These are phyloP conservation scores for Euwallacea fornicatus DNA, from an alignment of 1,140 invertebrate genomes.

Conservation along the genomic window DNA sequence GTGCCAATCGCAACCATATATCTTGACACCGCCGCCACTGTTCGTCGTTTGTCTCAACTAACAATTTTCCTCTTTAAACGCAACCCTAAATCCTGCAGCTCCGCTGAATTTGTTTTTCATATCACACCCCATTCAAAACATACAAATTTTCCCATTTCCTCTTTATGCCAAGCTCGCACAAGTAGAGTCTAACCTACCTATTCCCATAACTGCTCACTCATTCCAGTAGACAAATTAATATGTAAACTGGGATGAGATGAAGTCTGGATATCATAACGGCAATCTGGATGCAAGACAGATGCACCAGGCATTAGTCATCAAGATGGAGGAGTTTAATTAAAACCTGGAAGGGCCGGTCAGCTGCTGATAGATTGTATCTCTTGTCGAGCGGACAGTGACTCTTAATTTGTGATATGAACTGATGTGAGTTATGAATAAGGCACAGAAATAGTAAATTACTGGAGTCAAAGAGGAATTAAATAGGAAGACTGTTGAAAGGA, in stretches of 20 bases:
- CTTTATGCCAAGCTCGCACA: no score
- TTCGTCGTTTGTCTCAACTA: no score
- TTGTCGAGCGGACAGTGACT: conserved; percentile 9
- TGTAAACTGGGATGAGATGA: conserved; percentile 11
- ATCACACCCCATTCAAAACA: no score
- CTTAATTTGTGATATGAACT: neutral
- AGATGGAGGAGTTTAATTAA: conserved; percentile 20
- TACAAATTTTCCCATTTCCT: no score
- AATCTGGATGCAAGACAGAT: conserved; percentile 23
- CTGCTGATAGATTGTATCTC: conserved; percentile 14
- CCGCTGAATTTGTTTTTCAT: no score
- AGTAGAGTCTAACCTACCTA: no score
- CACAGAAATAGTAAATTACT: neutral
- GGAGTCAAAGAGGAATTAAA: neutral
- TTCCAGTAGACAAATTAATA: conserved; percentile 8
- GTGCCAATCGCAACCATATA: no score
- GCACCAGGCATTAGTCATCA: conserved; percentile 14
- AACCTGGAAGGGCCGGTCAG: conserved; percentile 16
- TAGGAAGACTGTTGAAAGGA: no score
- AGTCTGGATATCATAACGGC: conserved; percentile 10
- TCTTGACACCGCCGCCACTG: no score
- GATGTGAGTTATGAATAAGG: neutral
- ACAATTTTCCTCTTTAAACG: no score
- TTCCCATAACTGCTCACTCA: no score
- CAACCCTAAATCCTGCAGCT: no score